phyloP scores from a whole-genome alignment of 2,113 vertebrate species.

The Henicopernis longicauda region DNA sequence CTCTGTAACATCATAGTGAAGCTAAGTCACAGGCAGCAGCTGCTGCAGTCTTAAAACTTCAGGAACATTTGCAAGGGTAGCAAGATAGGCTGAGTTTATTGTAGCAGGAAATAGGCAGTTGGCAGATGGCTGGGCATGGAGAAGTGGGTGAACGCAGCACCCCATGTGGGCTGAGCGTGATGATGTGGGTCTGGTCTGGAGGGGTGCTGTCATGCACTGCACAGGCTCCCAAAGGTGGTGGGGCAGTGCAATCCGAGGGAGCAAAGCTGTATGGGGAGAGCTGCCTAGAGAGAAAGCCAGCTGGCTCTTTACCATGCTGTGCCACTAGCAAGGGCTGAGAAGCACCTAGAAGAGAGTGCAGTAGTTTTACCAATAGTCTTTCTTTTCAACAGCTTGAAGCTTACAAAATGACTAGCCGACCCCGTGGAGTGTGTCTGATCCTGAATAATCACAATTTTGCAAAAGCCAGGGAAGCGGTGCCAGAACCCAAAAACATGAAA shows the following conservation, averaged over 20 bases:
- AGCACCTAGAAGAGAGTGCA: neutral
- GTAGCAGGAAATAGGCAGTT: neutral
- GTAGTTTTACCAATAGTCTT: neutral
- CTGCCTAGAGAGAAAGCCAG: neutral
- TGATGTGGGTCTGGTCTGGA: neutral
- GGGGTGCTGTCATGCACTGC: neutral
- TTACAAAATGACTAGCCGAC: slow-evolving; percentile 77
- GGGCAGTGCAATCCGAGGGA: neutral
- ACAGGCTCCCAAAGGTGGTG: neutral
- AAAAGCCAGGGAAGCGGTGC: neutral
- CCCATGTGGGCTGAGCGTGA: neutral
- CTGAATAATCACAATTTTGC: slow-evolving; percentile 81
- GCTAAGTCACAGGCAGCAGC: neutral
- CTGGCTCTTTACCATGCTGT: neutral
- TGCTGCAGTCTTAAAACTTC: neutral
- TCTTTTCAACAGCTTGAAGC: neutral
- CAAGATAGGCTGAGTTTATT: neutral
- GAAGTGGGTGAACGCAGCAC: neutral
- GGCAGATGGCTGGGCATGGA: neutral
- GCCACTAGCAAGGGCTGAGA: neutral
- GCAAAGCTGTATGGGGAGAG: neutral
- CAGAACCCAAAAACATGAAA: neutral
- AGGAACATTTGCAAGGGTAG: neutral
- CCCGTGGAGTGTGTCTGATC: slow-evolving; percentile 83
- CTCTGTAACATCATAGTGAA: neutral